phyloP scores from a whole-genome alignment of 2,797 vertebrate species.

The Chaetodon trifasciatus region DNA sequence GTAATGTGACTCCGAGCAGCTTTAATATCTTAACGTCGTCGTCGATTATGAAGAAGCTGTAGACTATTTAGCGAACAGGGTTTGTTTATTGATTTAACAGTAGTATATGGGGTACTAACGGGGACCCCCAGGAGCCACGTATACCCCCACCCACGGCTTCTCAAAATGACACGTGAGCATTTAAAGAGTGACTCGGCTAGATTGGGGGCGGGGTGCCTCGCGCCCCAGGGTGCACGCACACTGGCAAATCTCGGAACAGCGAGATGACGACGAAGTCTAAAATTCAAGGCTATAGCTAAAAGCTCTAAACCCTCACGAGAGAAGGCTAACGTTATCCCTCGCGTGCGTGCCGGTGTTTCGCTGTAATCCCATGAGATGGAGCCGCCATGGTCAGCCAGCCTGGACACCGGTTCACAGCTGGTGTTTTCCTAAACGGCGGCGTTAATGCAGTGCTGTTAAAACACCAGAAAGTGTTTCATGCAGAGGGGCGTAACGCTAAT shows the following conservation, averaged over 20 bases:
- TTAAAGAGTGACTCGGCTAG: slow-evolving; percentile 29
- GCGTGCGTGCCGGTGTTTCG: not conserved
- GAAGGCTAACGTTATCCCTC: not conserved
- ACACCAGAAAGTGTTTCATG: too few relatives aligned
- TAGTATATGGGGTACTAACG: too few relatives aligned
- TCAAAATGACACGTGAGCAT: slow-evolving; percentile 82
- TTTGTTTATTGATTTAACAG: too few relatives aligned
- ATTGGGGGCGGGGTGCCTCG: slow-evolving; percentile 45
- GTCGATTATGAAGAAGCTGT: not conserved
- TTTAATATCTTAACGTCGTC: too few relatives aligned
- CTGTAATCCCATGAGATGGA: slow-evolving; percentile 37
- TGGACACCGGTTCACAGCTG: not conserved
- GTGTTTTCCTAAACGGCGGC: not conserved
- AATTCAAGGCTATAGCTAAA: too few relatives aligned
- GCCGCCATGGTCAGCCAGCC: slow-evolving; percentile 19
- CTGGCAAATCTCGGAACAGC: not conserved
- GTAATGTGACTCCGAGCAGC: too few relatives aligned
- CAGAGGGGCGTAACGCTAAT: too few relatives aligned
- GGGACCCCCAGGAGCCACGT: slow-evolving; percentile 71
- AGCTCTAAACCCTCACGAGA: not conserved
- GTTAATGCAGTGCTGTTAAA: not conserved
- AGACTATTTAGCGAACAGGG: too few relatives aligned
- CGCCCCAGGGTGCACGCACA: not conserved
- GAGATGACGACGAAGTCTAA: too few relatives aligned
- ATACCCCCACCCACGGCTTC: slow-evolving; percentile 66